phyloP scores from a whole-genome alignment of 2,888 invertebrate genomes.

The Standfussiana lucernea region DNA sequence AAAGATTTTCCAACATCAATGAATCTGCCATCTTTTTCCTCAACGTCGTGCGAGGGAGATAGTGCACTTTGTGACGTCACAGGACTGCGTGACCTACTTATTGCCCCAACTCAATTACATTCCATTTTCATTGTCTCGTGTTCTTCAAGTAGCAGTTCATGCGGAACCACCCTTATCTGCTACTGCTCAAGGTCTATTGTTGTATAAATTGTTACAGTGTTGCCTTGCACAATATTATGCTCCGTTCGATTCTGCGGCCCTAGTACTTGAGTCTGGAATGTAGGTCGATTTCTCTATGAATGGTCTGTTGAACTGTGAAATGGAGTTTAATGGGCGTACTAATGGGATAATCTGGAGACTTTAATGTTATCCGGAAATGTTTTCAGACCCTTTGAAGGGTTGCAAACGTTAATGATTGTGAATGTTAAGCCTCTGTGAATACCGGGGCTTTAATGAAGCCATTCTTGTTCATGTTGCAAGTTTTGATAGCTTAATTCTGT shows the following conservation, averaged over 20 bases:
- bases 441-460: slow-evolving; percentile 31
- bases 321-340: slow-evolving; percentile 58
- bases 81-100: slow-evolving; percentile 73
- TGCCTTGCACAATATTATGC: slow-evolving; percentile 46
- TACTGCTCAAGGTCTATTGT: slow-evolving; percentile 37
- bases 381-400: slow-evolving; percentile 45
- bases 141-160: slow-evolving; percentile 14
- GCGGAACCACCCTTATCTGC: slow-evolving; percentile 37
- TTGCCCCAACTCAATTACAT: slow-evolving; percentile 63
- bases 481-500: slow-evolving; percentile 34
- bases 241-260: slow-evolving; percentile 54
- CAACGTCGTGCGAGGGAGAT: slow-evolving; percentile 66
- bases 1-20: slow-evolving; percentile 77
- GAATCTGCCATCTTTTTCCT: slow-evolving; percentile 73
- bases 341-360: slow-evolving; percentile 46
- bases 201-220: slow-evolving; percentile 40
- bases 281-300: slow-evolving; percentile 75
- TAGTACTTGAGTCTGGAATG: slow-evolving; percentile 66
- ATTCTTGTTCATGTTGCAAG: slow-evolving; percentile 38
- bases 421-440: slow-evolving; percentile 45
- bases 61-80: slow-evolving; percentile 79
- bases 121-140: slow-evolving; percentile 63
- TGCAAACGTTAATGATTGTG: slow-evolving; percentile 46
- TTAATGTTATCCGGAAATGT: slow-evolving; percentile 57
- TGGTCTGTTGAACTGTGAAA: slow-evolving; percentile 71